Percentiles rank a stretch among this genome's conserved stretches.
These are phyloP conservation scores for Gryon sp. DNA, from an alignment of 1,140 invertebrate genomes.

Conservation along the genomic window DNA sequence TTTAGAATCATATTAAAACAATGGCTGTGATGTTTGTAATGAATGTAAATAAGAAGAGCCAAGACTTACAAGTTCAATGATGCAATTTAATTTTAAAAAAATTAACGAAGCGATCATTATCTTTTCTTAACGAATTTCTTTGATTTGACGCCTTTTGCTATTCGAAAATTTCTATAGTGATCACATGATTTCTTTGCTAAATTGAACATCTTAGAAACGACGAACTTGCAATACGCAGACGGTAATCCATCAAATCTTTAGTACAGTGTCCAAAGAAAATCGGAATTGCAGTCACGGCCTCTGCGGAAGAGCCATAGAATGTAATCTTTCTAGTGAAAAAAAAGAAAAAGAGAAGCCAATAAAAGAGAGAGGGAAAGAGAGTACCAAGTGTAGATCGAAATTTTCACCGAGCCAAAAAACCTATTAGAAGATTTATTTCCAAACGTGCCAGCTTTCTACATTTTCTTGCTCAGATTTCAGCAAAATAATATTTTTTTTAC, in stretches of 20 bases:
- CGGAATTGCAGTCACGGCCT: slow-evolving; percentile 65
- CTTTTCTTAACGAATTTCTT: no score
- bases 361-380: slow-evolving; percentile 28
- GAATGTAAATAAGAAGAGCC: no score
- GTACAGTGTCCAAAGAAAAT: slow-evolving; percentile 60
- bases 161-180: slow-evolving; percentile 54
- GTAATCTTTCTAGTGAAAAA: slow-evolving; percentile 57
- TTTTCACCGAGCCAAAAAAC: slow-evolving; percentile 49
- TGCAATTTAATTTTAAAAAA: no score
- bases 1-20: no score
- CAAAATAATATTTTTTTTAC: slow-evolving; percentile 50
- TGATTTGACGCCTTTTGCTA: slow-evolving; percentile 44
- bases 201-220: slow-evolving; percentile 60
- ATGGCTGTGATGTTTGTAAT: no score
- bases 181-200: slow-evolving; percentile 57
- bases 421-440: slow-evolving; percentile 62
- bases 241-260: slow-evolving; percentile 65
- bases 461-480: slow-evolving; percentile 38
- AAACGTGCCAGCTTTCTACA: slow-evolving; percentile 48
- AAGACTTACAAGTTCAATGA: no score
- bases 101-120: no score
- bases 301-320: slow-evolving; percentile 56
- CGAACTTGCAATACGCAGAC: slow-evolving; percentile 58
- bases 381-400: slow-evolving; percentile 61
- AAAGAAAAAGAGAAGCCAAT: neutral